These are phyloP conservation scores for Lacanobia oleracea DNA, from an alignment of 2,888 invertebrate genomes.

Conservation along the genomic window DNA sequence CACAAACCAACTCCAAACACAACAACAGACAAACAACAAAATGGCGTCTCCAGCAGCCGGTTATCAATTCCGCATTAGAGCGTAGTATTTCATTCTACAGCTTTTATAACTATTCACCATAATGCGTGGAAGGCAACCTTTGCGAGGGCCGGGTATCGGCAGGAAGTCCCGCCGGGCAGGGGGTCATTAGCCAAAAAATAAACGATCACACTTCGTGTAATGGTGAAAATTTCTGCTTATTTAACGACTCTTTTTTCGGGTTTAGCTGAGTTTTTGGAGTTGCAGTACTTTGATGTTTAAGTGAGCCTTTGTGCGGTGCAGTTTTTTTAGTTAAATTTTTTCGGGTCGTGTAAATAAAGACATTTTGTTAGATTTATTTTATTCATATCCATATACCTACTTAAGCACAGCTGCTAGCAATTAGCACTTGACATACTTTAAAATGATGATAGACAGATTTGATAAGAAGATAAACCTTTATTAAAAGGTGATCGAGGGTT, in stretches of 20 bases:
- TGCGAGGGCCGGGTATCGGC: constrained; percentile 76
- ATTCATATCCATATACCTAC: no score
- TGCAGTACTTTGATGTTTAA: constrained; percentile 23
- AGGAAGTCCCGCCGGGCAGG: constrained; percentile 73
- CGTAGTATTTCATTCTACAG: constrained; percentile 71
- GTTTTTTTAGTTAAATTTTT: not conserved
- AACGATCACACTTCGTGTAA: constrained; percentile 79
- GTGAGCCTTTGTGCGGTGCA: not conserved
- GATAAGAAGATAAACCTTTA: not conserved
- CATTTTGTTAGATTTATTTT: not conserved
- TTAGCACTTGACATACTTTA: not conserved
- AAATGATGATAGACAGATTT: not conserved
- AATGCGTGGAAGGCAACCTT: constrained; percentile 80
- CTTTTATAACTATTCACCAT: constrained; percentile 75
- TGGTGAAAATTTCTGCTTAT: constrained; percentile 71
- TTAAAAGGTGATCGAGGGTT: no score
- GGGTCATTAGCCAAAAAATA: constrained; percentile 85
- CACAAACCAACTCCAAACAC: constrained; percentile 1
- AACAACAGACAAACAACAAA: constrained; percentile 16
- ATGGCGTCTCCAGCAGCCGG: constrained; percentile 24
- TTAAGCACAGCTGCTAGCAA: not conserved
- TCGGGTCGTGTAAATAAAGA: accelerated
- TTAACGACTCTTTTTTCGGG: constrained; percentile 44
- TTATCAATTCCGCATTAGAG: constrained; percentile 57
- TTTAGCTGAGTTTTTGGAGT: constrained; percentile 24